Conservation (phyloP, 2,113 vertebrate genomes). For the Indicator indicator region DNA sequence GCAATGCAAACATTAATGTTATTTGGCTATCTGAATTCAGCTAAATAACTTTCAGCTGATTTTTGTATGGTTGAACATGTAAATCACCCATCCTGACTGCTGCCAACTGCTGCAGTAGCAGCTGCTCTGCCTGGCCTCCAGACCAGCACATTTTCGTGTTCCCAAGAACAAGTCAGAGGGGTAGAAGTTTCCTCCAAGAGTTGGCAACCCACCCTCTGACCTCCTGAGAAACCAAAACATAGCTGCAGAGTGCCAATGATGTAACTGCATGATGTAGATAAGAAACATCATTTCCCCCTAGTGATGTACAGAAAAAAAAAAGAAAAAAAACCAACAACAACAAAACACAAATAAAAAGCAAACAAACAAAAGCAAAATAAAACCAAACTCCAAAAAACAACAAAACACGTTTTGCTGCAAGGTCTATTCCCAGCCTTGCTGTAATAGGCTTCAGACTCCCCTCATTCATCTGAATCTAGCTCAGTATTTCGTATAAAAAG, state of each 20-base stretch:
- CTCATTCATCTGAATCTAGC: neutral
- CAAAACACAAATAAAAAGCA: too few species aligned
- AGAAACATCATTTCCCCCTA: neutral
- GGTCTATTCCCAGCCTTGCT: neutral
- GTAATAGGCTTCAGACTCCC: neutral
- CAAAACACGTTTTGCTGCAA: neutral
- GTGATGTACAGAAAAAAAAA: neutral
- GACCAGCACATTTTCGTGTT: neutral
- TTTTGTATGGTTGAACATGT: slow-evolving; percentile 43
- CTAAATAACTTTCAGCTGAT: slow-evolving; percentile 56
- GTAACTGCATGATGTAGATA: neutral
- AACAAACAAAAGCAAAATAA: too few species aligned
- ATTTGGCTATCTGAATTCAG: slow-evolving; percentile 47
- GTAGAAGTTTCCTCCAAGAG: neutral
- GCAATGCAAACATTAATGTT: neutral
- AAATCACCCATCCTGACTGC: slow-evolving; percentile 7
- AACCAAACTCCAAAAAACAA: neutral
- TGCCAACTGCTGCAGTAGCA: slow-evolving; percentile 33
- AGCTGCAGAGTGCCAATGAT: neutral
- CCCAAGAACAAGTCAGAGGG: neutral
- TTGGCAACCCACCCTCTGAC: neutral
- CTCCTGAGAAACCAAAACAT: neutral
- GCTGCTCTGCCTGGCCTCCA: slow-evolving; percentile 36
- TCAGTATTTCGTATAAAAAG: neutral
- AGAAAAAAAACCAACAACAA: too few species aligned